Evolutionary conservation across 2,888 invertebrate species (phyloP).

Genomic region (Trichopoda pennipes): DNA sequence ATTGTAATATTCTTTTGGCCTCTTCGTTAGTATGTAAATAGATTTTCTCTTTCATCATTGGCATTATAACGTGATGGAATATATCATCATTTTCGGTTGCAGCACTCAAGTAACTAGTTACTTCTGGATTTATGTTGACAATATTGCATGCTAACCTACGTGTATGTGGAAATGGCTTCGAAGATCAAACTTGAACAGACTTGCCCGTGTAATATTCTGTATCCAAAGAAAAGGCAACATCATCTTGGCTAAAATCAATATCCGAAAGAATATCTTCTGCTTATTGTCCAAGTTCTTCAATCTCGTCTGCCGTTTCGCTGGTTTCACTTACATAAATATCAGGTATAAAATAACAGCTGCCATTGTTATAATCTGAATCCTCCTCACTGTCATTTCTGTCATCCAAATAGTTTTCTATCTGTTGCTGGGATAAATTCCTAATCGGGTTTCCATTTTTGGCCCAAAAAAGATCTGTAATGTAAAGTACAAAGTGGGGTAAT

Average conservation of each 20-base stretch:
- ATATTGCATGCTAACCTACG: constrained; percentile 7
- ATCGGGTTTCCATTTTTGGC: constrained; percentile 10
- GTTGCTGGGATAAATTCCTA: neutral
- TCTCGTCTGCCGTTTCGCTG: no score
- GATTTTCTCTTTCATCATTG: constrained; percentile 10
- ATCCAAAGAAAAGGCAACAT: neutral
- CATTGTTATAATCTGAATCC: constrained; percentile 20
- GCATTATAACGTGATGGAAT: neutral
- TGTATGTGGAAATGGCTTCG: constrained; percentile 1
- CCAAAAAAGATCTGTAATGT: constrained; percentile 28
- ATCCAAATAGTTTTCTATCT: constrained; percentile 3
- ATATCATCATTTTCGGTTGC: constrained; percentile 10
- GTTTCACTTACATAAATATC: constrained; percentile 12
- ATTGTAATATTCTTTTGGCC: constrained; percentile 29
- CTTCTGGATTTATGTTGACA: neutral
- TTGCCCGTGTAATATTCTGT: neutral
- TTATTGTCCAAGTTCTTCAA: constrained; percentile 21
- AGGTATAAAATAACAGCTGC: constrained; percentile 1
- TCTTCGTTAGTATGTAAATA: constrained; percentile 38
- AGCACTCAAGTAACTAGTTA: constrained; percentile 1
- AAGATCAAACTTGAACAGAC: constrained; percentile 2
- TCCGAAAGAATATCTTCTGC: constrained; percentile 29
- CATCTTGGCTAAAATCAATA: neutral
- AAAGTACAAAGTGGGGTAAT: constrained; percentile 34
- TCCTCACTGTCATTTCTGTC: constrained; percentile 17